Base-by-base conservation (phyloP, 2,888 invertebrate genomes). In the Metallyticus violacea region DNA sequence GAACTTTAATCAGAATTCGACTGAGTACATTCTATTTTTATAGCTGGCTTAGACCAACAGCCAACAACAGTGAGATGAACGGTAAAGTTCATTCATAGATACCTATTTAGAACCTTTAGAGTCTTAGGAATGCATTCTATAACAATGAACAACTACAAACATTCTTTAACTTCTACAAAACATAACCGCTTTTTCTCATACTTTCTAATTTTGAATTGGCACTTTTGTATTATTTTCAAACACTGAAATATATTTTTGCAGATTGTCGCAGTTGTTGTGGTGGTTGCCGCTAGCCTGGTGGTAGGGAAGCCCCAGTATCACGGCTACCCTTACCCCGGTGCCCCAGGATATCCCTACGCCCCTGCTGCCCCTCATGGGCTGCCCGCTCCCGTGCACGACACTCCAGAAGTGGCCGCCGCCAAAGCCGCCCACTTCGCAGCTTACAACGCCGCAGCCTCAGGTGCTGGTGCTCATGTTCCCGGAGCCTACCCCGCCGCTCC, bases 351-450 rank as follows among this genome's bases (percentile, higher is more conserved):
- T 77, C 83, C 62, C 7, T 83, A 83, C 28, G 76, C 77, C 6
- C 27, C 83, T 9, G 76, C 26, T 5, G 77, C 28, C n/a, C 83
- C 77, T 7, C 77, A 77, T 22, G 83, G 62, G 26, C 76, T 26
- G 9, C 83, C 83, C 22, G 83, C 88, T 40, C 89, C 89, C 88
- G 89, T 90, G 85, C 79, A 83, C 85, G 90, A 89, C 88, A 89
- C 89, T 82, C 89, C 90, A 78, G 89, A 89, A 86, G 90, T 90
- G 26, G 88, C 86, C 79, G 89, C 88, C 78, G 90, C 90, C 88
- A 88, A 88, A 26, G 89, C 89, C 81, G 88, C 87, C 81, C 89
- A 89, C 87, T 87, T 88, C 30, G 88, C 89, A 82, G 89, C 89
- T 79, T 86, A 89, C 77, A 90, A 89, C 79, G 89, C 89, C 76